These are phyloP conservation scores for Ceuthmochares aereus DNA, from an alignment of 2,113 vertebrate species.

Conservation along the genomic window DNA sequence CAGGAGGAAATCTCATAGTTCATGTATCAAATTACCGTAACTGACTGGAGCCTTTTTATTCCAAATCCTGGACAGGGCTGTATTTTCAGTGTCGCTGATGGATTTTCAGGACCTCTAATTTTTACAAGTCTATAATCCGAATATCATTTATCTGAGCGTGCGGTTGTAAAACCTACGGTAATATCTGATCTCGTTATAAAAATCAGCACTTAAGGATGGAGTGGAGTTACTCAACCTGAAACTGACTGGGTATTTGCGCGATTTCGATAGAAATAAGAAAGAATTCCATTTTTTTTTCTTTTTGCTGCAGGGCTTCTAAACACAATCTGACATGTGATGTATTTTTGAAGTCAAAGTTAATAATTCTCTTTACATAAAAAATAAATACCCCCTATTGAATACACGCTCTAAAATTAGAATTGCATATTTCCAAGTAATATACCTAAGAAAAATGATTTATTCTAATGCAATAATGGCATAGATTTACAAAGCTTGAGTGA, in stretches of 20 bases:
- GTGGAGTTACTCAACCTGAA: constrained; percentile 77
- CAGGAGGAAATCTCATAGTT: constrained; percentile 74
- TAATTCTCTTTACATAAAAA: constrained; percentile 84
- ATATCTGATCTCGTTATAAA: constrained; percentile 69
- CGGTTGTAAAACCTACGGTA: constrained; percentile 24
- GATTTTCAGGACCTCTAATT: constrained; percentile 66
- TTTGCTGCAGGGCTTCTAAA: constrained; percentile 81
- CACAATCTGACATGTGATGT: constrained; percentile 79
- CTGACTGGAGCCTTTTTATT: constrained; percentile 76
- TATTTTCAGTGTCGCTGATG: constrained; percentile 61
- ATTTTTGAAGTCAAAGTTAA: constrained; percentile 86
- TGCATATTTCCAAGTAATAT: constrained; percentile 76
- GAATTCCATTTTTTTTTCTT: constrained; percentile 70
- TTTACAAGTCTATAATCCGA: constrained; percentile 63
- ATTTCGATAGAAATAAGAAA: constrained; percentile 80
- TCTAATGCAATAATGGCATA: constrained; percentile 86
- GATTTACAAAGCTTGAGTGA: constrained; percentile 85
- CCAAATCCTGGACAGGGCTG: constrained; percentile 68
- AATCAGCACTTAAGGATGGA: constrained; percentile 64
- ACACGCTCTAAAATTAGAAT: constrained; percentile 79
- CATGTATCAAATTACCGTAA: constrained; percentile 80
- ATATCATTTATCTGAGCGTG: constrained; percentile 44
- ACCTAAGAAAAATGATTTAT: constrained; percentile 84
- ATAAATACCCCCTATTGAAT: constrained; percentile 81
- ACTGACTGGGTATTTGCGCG: constrained; percentile 71